phyloP scores from a whole-genome alignment of 2,888 invertebrate genomes.

The Trichacis sp. region DNA sequence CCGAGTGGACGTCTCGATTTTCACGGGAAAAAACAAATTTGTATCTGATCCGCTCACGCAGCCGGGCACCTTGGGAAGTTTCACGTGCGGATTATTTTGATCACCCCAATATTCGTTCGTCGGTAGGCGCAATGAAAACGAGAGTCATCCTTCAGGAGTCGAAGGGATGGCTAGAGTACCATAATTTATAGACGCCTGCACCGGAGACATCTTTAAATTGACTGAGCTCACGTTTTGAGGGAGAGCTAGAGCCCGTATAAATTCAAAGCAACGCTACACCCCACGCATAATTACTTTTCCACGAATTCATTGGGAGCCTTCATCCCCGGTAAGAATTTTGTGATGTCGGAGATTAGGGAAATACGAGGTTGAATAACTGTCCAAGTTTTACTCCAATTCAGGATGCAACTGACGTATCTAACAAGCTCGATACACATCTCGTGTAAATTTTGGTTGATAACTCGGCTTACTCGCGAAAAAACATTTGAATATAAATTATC shows the following conservation, averaged over 20 bases:
- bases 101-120: slow-evolving; percentile 18
- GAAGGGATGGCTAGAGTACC: slow-evolving; percentile 31
- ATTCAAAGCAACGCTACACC: slow-evolving; percentile 32
- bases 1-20: slow-evolving; percentile 11
- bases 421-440: not conserved
- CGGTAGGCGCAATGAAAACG: slow-evolving; percentile 32
- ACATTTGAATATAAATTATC: slow-evolving; percentile 36
- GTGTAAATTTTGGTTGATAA: not conserved
- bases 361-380: not conserved
- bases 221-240: slow-evolving; percentile 31
- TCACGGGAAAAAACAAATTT: not conserved
- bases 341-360: not conserved
- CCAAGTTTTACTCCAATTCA: too few species aligned
- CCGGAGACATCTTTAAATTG: slow-evolving; percentile 40
- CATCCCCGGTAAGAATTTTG: not conserved
- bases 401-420: too few species aligned
- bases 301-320: not conserved
- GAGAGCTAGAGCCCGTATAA: slow-evolving; percentile 28
- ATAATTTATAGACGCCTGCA: slow-evolving; percentile 40
- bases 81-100: slow-evolving; percentile 16
- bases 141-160: slow-evolving; percentile 40
- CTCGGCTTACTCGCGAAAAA: slow-evolving; percentile 15
- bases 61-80: not conserved
- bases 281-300: slow-evolving; percentile 7
- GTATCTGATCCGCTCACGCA: not conserved